phyloP scores from a whole-genome alignment of 2,113 vertebrate genomes.

The Telmatochromis sp. region DNA sequence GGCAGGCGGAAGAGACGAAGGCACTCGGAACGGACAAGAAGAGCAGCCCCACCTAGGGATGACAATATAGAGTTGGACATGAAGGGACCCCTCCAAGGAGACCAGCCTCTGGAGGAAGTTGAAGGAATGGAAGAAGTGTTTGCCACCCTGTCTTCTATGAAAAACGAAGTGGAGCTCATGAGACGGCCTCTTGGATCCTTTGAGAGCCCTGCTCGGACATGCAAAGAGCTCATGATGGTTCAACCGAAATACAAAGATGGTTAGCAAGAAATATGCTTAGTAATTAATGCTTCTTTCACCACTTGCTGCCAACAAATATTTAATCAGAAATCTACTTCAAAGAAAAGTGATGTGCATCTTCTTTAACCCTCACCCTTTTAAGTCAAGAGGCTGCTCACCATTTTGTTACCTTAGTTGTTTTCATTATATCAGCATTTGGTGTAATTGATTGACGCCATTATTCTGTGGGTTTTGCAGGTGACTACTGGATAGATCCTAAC shows the following conservation, averaged over 20 bases:
- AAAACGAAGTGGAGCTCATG: constrained; percentile 81
- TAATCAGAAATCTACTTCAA: neutral
- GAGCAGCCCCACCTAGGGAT: constrained; percentile 23
- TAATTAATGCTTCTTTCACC: neutral
- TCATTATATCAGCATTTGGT: neutral
- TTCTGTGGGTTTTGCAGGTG: constrained; percentile 66
- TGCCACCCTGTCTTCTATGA: constrained; percentile 81
- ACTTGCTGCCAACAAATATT: neutral
- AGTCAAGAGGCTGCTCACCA: neutral
- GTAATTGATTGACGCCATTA: neutral
- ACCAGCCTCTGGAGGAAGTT: constrained; percentile 53
- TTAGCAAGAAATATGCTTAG: constrained; percentile 31
- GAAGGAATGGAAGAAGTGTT: constrained; percentile 88
- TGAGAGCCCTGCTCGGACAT: constrained; percentile 81
- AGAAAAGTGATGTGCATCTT: neutral
- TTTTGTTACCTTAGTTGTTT: neutral
- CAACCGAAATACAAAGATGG: constrained; percentile 80
- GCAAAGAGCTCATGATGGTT: constrained; percentile 83
- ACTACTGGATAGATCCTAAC: constrained; percentile 96
- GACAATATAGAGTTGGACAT: constrained; percentile 28
- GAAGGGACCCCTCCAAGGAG: constrained; percentile 44
- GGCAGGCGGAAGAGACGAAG: constrained; percentile 66
- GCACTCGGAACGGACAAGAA: constrained; percentile 24
- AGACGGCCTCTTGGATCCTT: constrained; percentile 78
- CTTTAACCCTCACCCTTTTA: neutral